These are phyloP conservation scores for Polietes domitor DNA, from an alignment of 2,888 invertebrate genomes.

Conservation along the genomic window DNA sequence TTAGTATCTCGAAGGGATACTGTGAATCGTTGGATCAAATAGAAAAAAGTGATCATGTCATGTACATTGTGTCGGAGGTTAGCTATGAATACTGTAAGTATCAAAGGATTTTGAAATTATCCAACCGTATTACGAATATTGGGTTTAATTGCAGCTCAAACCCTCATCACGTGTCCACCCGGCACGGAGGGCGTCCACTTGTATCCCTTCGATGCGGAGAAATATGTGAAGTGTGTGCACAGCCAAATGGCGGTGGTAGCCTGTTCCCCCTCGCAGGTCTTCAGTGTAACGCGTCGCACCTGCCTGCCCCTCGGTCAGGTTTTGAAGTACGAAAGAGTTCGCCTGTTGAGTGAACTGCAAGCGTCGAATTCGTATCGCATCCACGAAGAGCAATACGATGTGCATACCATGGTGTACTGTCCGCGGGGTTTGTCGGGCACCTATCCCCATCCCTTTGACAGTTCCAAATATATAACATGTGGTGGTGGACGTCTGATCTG, in stretches of 20 bases:
- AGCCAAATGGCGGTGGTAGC: slow-evolving; percentile 83
- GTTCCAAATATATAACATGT: slow-evolving; percentile 85
- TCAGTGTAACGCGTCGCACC: slow-evolving; percentile 77
- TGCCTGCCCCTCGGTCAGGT: slow-evolving; percentile 70
- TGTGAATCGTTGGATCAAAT: slow-evolving; percentile 84
- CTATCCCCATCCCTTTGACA: slow-evolving; percentile 84
- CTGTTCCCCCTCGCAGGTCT: slow-evolving; percentile 84
- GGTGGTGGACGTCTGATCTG: slow-evolving; percentile 84
- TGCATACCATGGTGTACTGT: slow-evolving; percentile 74
- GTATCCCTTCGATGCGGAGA: slow-evolving; percentile 84
- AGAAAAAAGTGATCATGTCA: slow-evolving; percentile 72
- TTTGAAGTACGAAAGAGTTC: slow-evolving; percentile 68
- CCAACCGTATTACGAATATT: not conserved
- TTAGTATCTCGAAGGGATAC: slow-evolving; percentile 82
- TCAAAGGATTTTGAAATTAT: not conserved
- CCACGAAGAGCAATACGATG: slow-evolving; percentile 42
- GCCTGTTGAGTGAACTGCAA: slow-evolving; percentile 53
- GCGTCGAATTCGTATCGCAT: slow-evolving; percentile 26
- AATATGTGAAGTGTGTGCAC: slow-evolving; percentile 85
- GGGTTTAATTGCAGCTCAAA: slow-evolving; percentile 67
- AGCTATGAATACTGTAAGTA: slow-evolving; percentile 76
- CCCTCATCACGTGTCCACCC: slow-evolving; percentile 80
- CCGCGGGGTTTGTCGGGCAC: slow-evolving; percentile 82
- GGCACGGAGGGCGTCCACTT: slow-evolving; percentile 83
- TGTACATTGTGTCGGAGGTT: slow-evolving; percentile 71